Evolutionary conservation across 1,140 invertebrate genomes (phyloP), one percentile per base, ranked within the genome.

Genomic region (Dreissena rostriformis): DNA sequence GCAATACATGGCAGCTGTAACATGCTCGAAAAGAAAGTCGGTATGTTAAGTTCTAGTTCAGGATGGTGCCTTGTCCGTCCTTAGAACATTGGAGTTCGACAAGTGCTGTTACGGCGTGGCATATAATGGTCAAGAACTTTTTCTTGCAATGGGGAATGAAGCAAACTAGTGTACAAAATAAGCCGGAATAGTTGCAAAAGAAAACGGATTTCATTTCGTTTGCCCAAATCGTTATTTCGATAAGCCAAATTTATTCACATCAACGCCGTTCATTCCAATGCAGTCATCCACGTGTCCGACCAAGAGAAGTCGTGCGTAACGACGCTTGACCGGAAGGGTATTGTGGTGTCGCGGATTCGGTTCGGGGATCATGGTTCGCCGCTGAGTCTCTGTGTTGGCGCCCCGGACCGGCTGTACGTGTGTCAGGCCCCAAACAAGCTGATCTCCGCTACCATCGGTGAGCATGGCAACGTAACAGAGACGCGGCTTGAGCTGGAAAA

Each of bases 381-480:
- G 29, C 19, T 17, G 17, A 53, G 67, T n/a, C 65, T 79, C 0
- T 70, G 65, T 0, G 24, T 39, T 22, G 53, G 77, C 0, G 66
- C 14, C 6, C n/a, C 24, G 5, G 67, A 52, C 4, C 49, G 70
- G 49, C 29, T 79, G 6, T 79, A 71, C 51, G 77, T 79, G 29
- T 79, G 77, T 26, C 66, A 70, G 22, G 67, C 51, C 7, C 77
- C 77, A 0, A 61, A 79, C 52, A 70, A 53, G 57, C 77, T 79
- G n/a, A 26, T 79, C 6, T 22, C 53, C 14, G 70, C 70, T n/a
- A 55, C 26, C 29, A 68, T 66, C n/a, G 77, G 68, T n/a, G 77
- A 79, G 29, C 77, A 79, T 57, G 77, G 77, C 4, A 79, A 79
- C 29, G 65, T 28, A n/a, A 71, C 70, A 5, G 70, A 79, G 29